These are phyloP conservation scores for Strigops habroptila DNA, from an alignment of 2,113 vertebrate species.

Conservation along the genomic window DNA sequence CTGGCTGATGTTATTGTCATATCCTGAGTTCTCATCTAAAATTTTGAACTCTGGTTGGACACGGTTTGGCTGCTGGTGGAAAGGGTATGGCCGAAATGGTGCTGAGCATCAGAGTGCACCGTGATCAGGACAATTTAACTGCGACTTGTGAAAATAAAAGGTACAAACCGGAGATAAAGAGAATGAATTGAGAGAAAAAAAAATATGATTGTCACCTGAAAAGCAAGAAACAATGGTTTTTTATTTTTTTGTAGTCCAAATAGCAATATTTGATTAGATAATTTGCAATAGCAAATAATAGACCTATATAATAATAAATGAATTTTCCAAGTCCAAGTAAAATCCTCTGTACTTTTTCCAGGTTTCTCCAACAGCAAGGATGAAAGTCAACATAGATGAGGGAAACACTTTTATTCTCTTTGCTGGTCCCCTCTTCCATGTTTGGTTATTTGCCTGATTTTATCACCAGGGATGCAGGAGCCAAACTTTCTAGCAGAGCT, in stretches of 20 bases:
- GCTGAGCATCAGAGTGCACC: background rate
- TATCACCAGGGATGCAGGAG: background rate
- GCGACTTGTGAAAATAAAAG: background rate
- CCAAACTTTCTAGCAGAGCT: background rate
- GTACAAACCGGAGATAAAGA: background rate
- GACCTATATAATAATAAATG: background rate
- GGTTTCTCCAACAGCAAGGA: background rate
- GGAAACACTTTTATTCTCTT: background rate
- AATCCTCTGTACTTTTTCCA: background rate
- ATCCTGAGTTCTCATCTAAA: background rate
- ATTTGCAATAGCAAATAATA: background rate
- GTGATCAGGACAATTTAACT: rapidly evolving
- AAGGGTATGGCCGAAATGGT: background rate
- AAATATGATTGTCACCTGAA: background rate
- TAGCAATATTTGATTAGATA: background rate
- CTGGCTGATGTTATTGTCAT: background rate
- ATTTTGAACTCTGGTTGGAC: background rate
- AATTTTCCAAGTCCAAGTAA: background rate
- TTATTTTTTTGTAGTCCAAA: background rate
- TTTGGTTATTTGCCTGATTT: background rate
- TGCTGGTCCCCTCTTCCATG: background rate
- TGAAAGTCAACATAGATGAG: background rate
- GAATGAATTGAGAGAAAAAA: background rate
- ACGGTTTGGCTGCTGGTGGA: background rate
- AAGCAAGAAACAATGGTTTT: rapidly evolving